Evolutionary conservation across 2,113 vertebrate species (phyloP).

Genomic region (Psittacula cyanocephala): DNA sequence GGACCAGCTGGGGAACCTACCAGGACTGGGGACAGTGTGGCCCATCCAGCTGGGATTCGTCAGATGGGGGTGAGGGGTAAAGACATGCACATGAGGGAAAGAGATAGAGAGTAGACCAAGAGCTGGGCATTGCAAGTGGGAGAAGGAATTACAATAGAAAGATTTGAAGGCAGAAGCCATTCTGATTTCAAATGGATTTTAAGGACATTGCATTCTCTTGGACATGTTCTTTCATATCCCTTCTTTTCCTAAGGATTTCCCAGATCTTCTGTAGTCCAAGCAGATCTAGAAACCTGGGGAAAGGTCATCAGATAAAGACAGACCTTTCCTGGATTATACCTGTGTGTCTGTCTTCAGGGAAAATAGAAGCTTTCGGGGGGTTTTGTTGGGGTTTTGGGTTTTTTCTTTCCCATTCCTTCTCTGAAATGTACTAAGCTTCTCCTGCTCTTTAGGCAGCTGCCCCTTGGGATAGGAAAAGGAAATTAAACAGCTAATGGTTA

Average conservation of each 20-base stretch:
- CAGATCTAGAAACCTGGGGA: not conserved
- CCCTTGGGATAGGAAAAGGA: slow-evolving; percentile 64
- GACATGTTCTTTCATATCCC: not conserved
- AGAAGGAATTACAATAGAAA: not conserved
- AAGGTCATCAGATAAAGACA: not conserved
- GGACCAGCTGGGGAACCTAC: rapidly evolving
- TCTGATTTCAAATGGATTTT: not conserved
- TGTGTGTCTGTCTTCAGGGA: not conserved
- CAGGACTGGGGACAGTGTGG: not conserved
- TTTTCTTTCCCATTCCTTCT: not conserved
- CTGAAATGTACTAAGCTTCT: not conserved
- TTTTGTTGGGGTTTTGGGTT: not conserved
- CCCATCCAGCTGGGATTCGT: not conserved
- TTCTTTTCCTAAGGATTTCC: not conserved
- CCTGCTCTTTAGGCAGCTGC: slow-evolving; percentile 21
- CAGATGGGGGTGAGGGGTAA: not conserved
- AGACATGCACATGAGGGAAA: not conserved
- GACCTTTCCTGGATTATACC: not conserved
- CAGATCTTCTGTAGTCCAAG: not conserved
- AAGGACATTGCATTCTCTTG: not conserved
- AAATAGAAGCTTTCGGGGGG: not conserved
- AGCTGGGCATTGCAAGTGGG: not conserved
- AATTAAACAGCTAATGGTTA: slow-evolving; percentile 62
- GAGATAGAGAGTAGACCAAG: not conserved
- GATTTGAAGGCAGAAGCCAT: not conserved